Percentiles rank a stretch among this genome's conserved stretches.
phyloP scores from a whole-genome alignment of 2,888 invertebrate genomes.

The Sympetrum striolatum region DNA sequence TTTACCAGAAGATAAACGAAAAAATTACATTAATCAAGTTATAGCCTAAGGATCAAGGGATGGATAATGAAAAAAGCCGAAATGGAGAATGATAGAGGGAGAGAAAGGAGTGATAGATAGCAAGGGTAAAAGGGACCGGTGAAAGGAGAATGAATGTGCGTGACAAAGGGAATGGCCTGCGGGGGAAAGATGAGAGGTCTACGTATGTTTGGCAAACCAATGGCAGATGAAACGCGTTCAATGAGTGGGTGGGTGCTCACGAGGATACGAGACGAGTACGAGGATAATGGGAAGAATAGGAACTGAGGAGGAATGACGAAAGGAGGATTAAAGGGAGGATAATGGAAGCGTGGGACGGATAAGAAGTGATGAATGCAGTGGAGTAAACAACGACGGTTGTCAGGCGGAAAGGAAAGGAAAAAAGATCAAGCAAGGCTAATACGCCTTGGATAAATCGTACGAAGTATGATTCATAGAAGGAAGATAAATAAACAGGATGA shows the following conservation, averaged over 20 bases:
- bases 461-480: no score
- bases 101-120: background rate
- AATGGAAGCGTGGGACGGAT: no score
- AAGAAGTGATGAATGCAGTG: background rate
- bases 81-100: background rate
- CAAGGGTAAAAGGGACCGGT: background rate
- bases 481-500: no score
- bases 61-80: background rate
- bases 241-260: background rate
- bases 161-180: background rate
- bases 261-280: background rate
- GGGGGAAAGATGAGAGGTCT: background rate
- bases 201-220: background rate
- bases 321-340: background rate
- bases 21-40: no score
- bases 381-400: no score
- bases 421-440: background rate
- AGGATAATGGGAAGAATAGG: background rate
- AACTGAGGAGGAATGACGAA: background rate
- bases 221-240: background rate
- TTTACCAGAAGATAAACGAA: no score
- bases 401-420: background rate
- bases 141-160: background rate
- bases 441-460: background rate
- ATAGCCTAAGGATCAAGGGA: background rate